These are phyloP conservation scores for Hippotragus niger DNA, from an alignment of 2,113 vertebrate species.

Conservation along the genomic window DNA sequence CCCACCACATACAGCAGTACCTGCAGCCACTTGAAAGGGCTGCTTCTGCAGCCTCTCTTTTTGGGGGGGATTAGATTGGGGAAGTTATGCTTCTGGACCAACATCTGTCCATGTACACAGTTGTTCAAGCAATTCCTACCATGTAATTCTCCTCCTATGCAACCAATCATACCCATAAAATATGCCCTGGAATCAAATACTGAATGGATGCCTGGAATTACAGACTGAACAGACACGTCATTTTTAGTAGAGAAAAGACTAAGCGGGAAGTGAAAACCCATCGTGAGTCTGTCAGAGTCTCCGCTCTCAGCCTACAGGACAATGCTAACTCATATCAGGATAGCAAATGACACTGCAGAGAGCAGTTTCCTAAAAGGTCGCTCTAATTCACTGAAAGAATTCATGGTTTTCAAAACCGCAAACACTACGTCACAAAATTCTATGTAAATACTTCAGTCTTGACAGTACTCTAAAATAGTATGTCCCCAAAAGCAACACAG, in stretches of 20 bases:
- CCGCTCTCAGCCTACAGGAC: not conserved
- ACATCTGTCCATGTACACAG: not conserved
- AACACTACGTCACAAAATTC: not conserved
- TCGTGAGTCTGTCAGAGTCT: not conserved
- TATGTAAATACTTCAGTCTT: not conserved
- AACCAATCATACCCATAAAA: not conserved
- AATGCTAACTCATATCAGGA: not conserved
- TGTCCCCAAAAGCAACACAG: not conserved
- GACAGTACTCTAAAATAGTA: not conserved
- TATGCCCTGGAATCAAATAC: not conserved
- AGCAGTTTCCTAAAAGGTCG: not conserved
- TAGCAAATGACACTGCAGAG: not conserved
- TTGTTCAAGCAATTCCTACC: not conserved
- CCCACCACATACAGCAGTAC: rapidly evolving
- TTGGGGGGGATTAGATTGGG: rapidly evolving
- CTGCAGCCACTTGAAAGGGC: not conserved
- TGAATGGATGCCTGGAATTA: not conserved
- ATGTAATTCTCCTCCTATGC: not conserved
- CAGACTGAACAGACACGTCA: rapidly evolving
- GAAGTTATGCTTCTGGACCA: not conserved
- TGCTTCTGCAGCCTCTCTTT: not conserved
- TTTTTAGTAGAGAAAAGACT: too few relatives aligned
- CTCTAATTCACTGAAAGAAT: not conserved
- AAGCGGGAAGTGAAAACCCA: not conserved
- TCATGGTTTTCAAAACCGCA: not conserved